phyloP scores from a whole-genome alignment of 2,113 vertebrate species.

The Cacatua alba region DNA sequence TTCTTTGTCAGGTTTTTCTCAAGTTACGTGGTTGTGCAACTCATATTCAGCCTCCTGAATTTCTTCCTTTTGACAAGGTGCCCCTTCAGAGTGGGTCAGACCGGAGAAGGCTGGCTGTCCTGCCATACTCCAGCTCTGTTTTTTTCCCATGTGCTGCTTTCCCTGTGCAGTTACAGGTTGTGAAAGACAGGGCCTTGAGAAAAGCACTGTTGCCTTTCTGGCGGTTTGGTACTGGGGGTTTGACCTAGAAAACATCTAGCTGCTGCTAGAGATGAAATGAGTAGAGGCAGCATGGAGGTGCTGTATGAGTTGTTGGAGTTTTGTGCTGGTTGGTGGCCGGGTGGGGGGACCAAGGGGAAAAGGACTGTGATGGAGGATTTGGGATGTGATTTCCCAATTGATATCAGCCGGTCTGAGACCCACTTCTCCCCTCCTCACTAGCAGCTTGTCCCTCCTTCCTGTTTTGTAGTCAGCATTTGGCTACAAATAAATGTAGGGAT shows the following conservation, averaged over 20 bases:
- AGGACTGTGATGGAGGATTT: not conserved
- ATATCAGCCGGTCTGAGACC: not conserved
- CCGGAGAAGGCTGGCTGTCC: fast-evolving
- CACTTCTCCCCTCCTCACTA: not conserved
- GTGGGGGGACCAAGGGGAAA: not conserved
- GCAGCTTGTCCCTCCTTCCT: not conserved
- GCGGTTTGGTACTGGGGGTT: not conserved
- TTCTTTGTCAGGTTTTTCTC: not conserved
- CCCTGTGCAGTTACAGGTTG: not conserved
- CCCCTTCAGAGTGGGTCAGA: not conserved
- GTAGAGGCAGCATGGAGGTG: not conserved
- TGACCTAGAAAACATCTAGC: not conserved
- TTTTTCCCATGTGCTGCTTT: not conserved
- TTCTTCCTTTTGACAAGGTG: fast-evolving
- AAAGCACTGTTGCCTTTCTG: not conserved
- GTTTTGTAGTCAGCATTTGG: not conserved
- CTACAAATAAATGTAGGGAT: not conserved
- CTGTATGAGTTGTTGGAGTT: not conserved
- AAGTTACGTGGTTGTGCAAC: fast-evolving
- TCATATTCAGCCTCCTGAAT: fast-evolving
- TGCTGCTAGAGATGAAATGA: not conserved
- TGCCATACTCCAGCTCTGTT: fast-evolving
- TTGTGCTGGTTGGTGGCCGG: not conserved
- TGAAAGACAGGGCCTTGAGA: not conserved
- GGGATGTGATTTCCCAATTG: fast-evolving